Percentiles rank a stretch among this genome's conserved stretches.
Conservation (phyloP, 2,888 invertebrate genomes). For the Xanthia togata region DNA sequence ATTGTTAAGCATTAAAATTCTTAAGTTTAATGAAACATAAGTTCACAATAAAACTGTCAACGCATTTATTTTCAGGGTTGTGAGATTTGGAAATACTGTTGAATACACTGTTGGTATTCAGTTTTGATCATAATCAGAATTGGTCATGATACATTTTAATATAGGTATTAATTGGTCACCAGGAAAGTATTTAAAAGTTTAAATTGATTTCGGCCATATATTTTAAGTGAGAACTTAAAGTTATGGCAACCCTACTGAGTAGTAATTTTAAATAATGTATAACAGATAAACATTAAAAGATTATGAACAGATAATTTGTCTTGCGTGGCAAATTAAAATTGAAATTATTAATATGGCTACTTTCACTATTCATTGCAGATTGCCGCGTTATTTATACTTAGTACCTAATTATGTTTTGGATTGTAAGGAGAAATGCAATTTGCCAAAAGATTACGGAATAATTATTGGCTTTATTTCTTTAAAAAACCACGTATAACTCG, state of each 20-base stretch:
- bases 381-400: neutral
- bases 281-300: conserved; percentile 14
- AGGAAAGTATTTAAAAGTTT: neutral
- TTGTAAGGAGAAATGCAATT: conserved; percentile 4
- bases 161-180: no score
- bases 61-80: conserved; percentile 28
- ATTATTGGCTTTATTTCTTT: no score
- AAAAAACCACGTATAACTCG: no score
- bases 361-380: conserved; percentile 23
- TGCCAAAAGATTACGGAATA: neutral
- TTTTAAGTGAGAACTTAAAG: no score
- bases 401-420: neutral
- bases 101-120: no score
- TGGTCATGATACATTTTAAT: no score
- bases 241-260: neutral
- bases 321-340: conserved; percentile 13
- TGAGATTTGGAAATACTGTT: neutral
- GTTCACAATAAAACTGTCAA: conserved; percentile 50
- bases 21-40: conserved; percentile 31
- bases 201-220: neutral
- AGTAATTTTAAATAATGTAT: neutral
- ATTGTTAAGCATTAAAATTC: conserved; percentile 42
- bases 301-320: conserved; percentile 8
- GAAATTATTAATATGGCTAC: conserved; percentile 12
- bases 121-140: no score